Evolutionary conservation across 2,888 invertebrate genomes (phyloP), one percentile per base, ranked within the genome.

Genomic region (Andrena haemorrhoa): DNA sequence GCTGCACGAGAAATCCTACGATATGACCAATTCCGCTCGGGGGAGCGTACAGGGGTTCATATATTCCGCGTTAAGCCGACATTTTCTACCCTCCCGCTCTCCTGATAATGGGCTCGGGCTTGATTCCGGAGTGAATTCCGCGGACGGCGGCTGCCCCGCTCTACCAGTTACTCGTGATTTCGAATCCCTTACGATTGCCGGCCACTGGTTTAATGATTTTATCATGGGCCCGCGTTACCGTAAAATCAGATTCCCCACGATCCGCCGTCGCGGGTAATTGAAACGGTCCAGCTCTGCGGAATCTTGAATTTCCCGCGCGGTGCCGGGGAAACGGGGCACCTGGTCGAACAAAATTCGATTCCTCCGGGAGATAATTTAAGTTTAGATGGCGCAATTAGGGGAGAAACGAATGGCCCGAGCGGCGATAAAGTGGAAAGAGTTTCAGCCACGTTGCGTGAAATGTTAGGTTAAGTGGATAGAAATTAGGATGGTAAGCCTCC

Each of bases 11-110:
- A 85, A 89, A 88, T 88, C 84, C 84, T 41, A 78, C 84, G 86
- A 83, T 88, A 84, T 86, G 84, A 87, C 84, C 87, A 86, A 86
- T 88, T 88, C 75, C 79, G 77, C 23, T 12, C 12, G 56, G 41
- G 35, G 4, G 29, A 41, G 29, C 65, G 60, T 29, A 26, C 29
- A 60, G 64, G 70, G 75, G 74, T 75, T 71, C 75, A 70, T 87
- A 79, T 69, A 75, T 79, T 72, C 49, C 49, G 41, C 63, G 53
- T 73, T 69, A 76, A 79, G 77, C 75, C 77, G 68, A 79, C 79
- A 60, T 85, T 86, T 79, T 79, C 80, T 35, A 63, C 80, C 69
- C 75, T 31, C 58, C 71, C 53, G 75, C 65, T 73, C 51, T 56
- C 56, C 75, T 82, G 79, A 83, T 79, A 82, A 83, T 79, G 71